Evolutionary conservation across 2,888 invertebrate genomes (phyloP), one percentile per base, ranked within the genome.

Genomic region (Brachyptera putata): DNA sequence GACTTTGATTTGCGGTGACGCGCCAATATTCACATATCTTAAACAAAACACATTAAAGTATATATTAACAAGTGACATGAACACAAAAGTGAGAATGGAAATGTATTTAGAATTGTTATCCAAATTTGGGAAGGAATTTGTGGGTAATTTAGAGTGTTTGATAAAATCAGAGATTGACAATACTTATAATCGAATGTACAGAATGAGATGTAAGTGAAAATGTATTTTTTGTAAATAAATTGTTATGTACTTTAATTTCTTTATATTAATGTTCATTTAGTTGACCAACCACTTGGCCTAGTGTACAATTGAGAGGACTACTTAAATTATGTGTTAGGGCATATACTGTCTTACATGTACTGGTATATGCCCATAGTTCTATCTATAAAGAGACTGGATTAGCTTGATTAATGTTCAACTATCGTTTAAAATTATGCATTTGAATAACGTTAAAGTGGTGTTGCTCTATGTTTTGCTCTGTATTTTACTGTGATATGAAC

Each of bases 91-190:
- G 1, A 30, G 53, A 11, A 53, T 34, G 22, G 22, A 36, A 36
- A 53, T 53, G 5, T 53, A 36, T 36, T 21, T 34, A 16, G 53
- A 53, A 4, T 53, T 53, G 21, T 18, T 53, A 18, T 13, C 11
- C 18, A 30, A 53, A 7, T 53, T 53, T 53, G 53, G 36, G 11
- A 36, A 53, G 4, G 53, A 53, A 3, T 53, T 53, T 36, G 16
- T 53, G 14, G 18, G 11, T 2, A 34, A 53, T 36, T 16, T 53
- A 9, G 53, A 53, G 36, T n/a, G 34, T 36, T 30, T 53, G 18
- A 30, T 53, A 9, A 53, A 36, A 34, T 53, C 53, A 3, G 34
- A 53, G 36, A 53, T 53, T 18, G 18, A 34, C 18, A 34, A 34
- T 34, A 21, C 30, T 21, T 53, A 36, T 18, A 18, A 53, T 13